These are phyloP conservation scores for Scytalopus superciliaris DNA, from an alignment of 2,113 vertebrate species.

Conservation along the genomic window DNA sequence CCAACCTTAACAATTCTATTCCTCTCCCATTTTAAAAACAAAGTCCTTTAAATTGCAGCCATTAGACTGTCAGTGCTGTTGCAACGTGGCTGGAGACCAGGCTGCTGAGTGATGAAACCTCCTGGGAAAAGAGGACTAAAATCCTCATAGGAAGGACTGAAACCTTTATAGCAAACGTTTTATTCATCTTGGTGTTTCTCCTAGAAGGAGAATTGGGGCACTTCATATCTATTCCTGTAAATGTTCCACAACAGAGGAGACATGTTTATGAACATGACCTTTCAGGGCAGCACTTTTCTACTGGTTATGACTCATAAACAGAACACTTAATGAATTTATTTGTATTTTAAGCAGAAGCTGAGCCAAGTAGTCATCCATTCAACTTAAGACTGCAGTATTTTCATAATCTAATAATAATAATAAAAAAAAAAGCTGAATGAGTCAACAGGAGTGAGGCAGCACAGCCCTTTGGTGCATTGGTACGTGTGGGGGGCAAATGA, in stretches of 20 bases:
- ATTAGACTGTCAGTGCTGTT: background rate
- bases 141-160: background rate
- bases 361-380: background rate
- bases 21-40: background rate
- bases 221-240: background rate
- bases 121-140: background rate
- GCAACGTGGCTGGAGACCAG: background rate
- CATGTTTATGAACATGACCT: background rate
- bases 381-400: background rate
- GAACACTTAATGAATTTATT: slow-evolving; percentile 4
- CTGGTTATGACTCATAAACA: background rate
- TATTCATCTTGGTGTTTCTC: background rate
- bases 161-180: background rate
- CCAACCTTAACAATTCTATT: background rate
- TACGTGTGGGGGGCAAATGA: background rate
- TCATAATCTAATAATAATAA: background rate
- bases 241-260: background rate
- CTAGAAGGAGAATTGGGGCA: background rate
- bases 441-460: background rate
- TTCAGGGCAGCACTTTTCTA: background rate
- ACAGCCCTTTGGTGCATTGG: background rate
- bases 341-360: background rate
- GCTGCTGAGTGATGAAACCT: background rate
- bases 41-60: background rate
- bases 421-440: background rate